phyloP scores from a whole-genome alignment of 2,888 invertebrate genomes.

The Orthosia gothica region DNA sequence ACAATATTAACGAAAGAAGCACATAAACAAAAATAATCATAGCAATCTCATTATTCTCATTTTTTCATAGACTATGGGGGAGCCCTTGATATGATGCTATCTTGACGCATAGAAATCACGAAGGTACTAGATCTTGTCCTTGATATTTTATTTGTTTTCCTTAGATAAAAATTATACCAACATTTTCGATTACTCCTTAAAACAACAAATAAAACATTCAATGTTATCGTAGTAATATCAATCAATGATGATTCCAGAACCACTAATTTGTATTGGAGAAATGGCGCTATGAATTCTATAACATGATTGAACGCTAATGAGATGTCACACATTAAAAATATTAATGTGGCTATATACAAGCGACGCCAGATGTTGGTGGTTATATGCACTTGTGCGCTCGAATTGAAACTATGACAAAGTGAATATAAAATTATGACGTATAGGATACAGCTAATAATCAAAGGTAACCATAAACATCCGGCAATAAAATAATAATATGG shows the following conservation, averaged over 20 bases:
- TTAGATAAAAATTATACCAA: neutral
- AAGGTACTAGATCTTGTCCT: neutral
- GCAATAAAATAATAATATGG: neutral
- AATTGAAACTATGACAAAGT: neutral
- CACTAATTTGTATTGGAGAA: neutral
- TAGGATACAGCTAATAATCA: slow-evolving; percentile 4
- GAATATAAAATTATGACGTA: neutral
- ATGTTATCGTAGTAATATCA: neutral
- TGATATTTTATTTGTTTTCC: neutral
- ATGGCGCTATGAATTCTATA: neutral
- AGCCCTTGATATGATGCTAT: neutral
- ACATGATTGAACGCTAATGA: neutral
- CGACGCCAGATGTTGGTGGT: neutral
- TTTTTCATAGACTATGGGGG: neutral
- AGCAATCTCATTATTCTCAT: too few relatives aligned
- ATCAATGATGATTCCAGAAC: neutral
- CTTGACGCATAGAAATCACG: neutral
- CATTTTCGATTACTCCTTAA: neutral
- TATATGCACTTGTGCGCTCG: neutral
- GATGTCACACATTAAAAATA: slow-evolving; percentile 7
- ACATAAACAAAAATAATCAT: too few relatives aligned
- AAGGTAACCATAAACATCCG: neutral
- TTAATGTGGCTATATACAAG: slow-evolving; percentile 2
- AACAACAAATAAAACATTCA: neutral
- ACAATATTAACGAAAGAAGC: too few relatives aligned